phyloP scores from a whole-genome alignment of 2,888 invertebrate genomes.

The Agriopis marginaria region DNA sequence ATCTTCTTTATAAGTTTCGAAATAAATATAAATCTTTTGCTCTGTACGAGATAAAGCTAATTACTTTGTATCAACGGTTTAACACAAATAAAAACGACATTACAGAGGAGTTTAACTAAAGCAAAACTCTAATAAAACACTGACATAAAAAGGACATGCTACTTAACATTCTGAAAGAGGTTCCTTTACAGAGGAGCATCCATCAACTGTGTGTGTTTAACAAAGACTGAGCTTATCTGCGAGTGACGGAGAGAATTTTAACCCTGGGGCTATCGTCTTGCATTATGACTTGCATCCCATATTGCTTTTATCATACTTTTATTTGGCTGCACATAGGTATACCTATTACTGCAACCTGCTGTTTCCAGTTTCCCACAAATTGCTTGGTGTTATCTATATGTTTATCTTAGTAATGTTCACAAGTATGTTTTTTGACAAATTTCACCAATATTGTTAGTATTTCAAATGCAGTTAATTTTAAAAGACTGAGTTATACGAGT shows the following conservation, averaged over 20 bases:
- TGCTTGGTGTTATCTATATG: too few species aligned
- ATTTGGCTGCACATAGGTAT: background rate
- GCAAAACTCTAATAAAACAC: constrained; percentile 27
- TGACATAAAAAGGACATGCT: constrained; percentile 27
- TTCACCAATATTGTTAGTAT: too few species aligned
- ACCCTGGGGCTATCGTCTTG: constrained; percentile 41
- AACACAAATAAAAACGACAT: constrained; percentile 9
- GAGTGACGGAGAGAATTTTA: constrained; percentile 32
- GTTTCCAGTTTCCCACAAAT: background rate
- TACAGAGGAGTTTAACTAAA: constrained; percentile 24
- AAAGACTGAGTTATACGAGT: too few species aligned
- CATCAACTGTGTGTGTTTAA: constrained; percentile 43
- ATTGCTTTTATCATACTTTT: constrained; percentile 6
- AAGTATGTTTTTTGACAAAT: too few species aligned
- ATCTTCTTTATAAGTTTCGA: background rate
- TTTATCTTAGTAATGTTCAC: too few species aligned
- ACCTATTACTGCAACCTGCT: background rate
- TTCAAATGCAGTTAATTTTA: too few species aligned
- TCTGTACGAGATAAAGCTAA: background rate
- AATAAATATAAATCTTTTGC: too few species aligned
- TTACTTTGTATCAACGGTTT: constrained; percentile 4
- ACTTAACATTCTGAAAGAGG: constrained; percentile 43
- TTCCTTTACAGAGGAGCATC: constrained; percentile 31
- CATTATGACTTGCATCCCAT: constrained; percentile 31
- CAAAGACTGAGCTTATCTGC: constrained; percentile 44